These are phyloP conservation scores for Drosophila biarmipes DNA, from an alignment of 1,140 invertebrate species.

Conservation along the genomic window DNA sequence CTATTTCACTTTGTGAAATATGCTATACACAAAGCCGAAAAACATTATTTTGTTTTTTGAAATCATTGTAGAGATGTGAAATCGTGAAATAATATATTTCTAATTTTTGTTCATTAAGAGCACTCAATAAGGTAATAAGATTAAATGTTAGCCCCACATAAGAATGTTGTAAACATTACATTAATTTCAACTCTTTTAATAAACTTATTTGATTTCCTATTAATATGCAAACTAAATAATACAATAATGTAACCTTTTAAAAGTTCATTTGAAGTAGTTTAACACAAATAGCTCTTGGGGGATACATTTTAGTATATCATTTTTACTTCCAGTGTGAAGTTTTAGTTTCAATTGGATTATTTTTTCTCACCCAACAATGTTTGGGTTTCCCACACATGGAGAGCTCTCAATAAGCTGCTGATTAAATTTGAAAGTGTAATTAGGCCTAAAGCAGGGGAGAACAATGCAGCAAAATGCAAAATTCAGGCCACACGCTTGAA, in stretches of 20 bases:
- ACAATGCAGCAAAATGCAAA: slow-evolving; percentile 15
- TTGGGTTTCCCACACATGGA: slow-evolving; percentile 32
- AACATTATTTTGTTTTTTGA: not conserved
- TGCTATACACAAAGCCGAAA: not conserved
- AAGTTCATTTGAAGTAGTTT: too few species aligned
- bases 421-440: slow-evolving; percentile 42
- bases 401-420: slow-evolving; percentile 27
- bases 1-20: not conserved
- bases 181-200: too few species aligned
- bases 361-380: slow-evolving; percentile 14
- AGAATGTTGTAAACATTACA: too few species aligned
- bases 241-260: too few species aligned
- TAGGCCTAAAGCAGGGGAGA: slow-evolving; percentile 11
- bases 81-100: too few species aligned
- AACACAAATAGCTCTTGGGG: too few species aligned
- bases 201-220: too few species aligned
- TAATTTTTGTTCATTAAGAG: too few species aligned
- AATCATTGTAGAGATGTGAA: too few species aligned
- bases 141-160: too few species aligned
- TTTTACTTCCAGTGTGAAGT: slow-evolving; percentile 1
- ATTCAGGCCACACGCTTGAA: slow-evolving; percentile 21
- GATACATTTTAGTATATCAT: not conserved
- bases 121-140: too few species aligned
- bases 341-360: slow-evolving; percentile 14
- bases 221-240: too few species aligned